Percentiles rank a stretch among this genome's conserved stretches.
phyloP scores from a whole-genome alignment of 2,797 vertebrate genomes.

The Squalus acanthias region DNA sequence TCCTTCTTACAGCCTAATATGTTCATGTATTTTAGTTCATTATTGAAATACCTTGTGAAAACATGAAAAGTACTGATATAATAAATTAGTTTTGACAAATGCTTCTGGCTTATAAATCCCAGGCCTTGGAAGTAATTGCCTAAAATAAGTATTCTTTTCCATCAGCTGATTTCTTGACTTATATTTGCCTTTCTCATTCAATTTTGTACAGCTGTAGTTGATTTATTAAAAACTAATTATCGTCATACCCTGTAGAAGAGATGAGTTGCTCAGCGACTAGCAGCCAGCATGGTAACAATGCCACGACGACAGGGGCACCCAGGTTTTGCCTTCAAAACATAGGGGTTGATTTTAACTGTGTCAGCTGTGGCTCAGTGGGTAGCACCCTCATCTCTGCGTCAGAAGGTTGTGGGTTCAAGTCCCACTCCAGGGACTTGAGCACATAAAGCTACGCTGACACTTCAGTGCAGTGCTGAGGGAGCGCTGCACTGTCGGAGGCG shows the following conservation, averaged over 20 bases:
- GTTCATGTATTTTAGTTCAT: neutral
- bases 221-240: constrained; percentile 23
- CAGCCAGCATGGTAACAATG: neutral
- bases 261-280: neutral
- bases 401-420: no score
- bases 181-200: neutral
- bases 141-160: neutral
- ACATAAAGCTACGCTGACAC: no score
- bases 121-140: neutral
- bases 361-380: no score
- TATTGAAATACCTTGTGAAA: neutral
- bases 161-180: neutral
- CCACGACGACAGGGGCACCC: neutral
- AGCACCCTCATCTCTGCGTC: no score
- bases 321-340: neutral
- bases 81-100: constrained; percentile 24
- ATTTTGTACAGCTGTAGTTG: neutral
- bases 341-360: neutral
- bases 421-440: no score
- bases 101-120: constrained; percentile 3
- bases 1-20: constrained; percentile 4
- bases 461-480: no score
- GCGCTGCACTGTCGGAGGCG: no score
- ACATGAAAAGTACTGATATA: neutral
- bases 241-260: neutral